Evolutionary conservation across 1,140 invertebrate genomes (phyloP), one percentile per base, ranked within the genome.

Genomic region (Diabrotica undecimpunctata): DNA sequence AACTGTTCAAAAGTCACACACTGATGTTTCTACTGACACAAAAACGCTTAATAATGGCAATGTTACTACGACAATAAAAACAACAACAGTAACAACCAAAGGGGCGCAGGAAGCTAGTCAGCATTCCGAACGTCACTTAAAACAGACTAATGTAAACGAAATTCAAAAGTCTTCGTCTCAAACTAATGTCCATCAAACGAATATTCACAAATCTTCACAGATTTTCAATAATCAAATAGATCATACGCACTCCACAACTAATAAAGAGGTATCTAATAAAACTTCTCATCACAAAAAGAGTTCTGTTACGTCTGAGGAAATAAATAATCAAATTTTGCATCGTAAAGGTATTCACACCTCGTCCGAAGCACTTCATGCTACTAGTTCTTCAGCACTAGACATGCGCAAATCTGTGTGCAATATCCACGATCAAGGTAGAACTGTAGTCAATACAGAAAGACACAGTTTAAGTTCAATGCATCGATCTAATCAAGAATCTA

Each of bases 381-480:
- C 74, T 6, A 90, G 89, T n/a, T 87, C 89, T 0, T 88, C 89
- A 2, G 90, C 90, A 12, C 86, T 89, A 10, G 87, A 89, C 70
- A 89, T 91, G 73, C 82, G 88, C 37, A 91, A 90, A 76, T 92
- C 90, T 58, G 90, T 92, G 25, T 85, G 86, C 0, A 92, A 91
- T 75, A 78, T 92, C 0, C 86, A 88, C 13, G 89, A 91, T 66
- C 86, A 85, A 67, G 87, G 87, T 2, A 84, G 88, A 60, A 70
- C 60, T 82, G 83, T 83, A 10, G 85, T 88, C 55, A 87, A 83
- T 67, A 83, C 78, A 36, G 89, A 92, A 68, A 83, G 90, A 66
- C 87, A 85, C 66, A 92, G 89, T 73, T 82, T 92, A 8, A 92
- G 89, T 65, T 88, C 89, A 9, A 81, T 92, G 69, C 90, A 93